Base-by-base conservation (phyloP, 2,113 vertebrate genomes). In the Microtus oregoni region DNA sequence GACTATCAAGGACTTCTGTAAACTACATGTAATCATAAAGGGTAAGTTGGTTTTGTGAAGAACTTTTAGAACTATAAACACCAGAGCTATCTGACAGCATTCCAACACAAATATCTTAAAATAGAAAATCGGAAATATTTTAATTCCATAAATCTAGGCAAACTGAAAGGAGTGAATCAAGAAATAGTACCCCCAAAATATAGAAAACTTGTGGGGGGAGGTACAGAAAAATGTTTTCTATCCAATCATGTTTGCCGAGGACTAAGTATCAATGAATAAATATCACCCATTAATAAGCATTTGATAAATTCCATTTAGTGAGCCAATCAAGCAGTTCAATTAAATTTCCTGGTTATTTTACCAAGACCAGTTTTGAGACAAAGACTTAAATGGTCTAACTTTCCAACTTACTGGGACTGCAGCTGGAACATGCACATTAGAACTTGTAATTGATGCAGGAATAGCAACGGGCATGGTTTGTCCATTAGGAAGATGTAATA, bases 391-490 rank as follows among this genome's bases (percentile, higher is more conserved):
- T 68, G 95, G 88, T 95, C 76, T 83, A 89, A 96, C 89, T 90
- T 94, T 96, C 70, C 94, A 81, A 99, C 99, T 99, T 99, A 99
- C 99, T 98, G 99, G 99, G 98, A 99, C 99, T 98, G 99, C 98
- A 98, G 99, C 98, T 98, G 99, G 99, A 98, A 99, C 99, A 98
- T 99, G 99, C 97, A 99, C 99, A 98, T 99, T 99, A 98, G 99
- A 99, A 99, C 99, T 99, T 98, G 99, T 99, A 98, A 99, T 99
- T 98, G 99, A 99, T 92, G 99, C 99, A 98, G 99, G 99, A 98
- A 99, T 99, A 98, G 99, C 99, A 95, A 99, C 99, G 97, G 99
- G 99, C 99, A 99, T 99, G 97, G 99, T 99, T 98, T 99, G 99
- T 98, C 99, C 99, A 97, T 99, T 99, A 98, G 99, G 99, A 98